Conservation (phyloP, 2,797 vertebrate genomes). For the Hephaestus fuliginosus region DNA sequence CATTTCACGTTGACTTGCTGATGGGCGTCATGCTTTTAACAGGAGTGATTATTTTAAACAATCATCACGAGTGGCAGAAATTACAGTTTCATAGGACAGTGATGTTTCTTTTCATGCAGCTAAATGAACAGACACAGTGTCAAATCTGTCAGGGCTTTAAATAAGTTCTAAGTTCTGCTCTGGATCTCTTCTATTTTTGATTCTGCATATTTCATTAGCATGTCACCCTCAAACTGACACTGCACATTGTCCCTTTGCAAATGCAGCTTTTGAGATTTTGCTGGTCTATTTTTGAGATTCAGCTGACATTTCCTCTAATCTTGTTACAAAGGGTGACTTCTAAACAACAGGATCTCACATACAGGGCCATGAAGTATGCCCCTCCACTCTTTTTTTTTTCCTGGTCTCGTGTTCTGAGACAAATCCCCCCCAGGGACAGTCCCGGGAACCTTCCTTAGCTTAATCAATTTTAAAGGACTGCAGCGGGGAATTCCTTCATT, state of each 20-base stretch:
- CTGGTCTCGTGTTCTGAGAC: slow-evolving; percentile 13
- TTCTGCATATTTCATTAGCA: neutral
- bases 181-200: slow-evolving; percentile 6
- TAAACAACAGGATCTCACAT: neutral
- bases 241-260: neutral
- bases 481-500: slow-evolving; percentile 51
- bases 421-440: slow-evolving; percentile 51
- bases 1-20: neutral
- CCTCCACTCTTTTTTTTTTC: slow-evolving; percentile 10
- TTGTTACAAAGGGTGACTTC: slow-evolving; percentile 24
- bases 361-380: neutral
- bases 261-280: slow-evolving; percentile 4
- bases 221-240: neutral
- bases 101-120: slow-evolving; percentile 12
- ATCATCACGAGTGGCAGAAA: neutral
- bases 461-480: slow-evolving; percentile 49
- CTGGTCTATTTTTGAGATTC: slow-evolving; percentile 12
- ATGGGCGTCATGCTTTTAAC: neutral
- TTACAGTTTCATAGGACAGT: neutral
- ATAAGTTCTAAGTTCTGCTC: slow-evolving; percentile 10
- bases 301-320: slow-evolving; percentile 28
- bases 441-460: slow-evolving; percentile 30
- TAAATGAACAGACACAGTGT: slow-evolving; percentile 4
- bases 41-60: neutral
- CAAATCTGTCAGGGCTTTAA: slow-evolving; percentile 5